Conservation (phyloP, 2,113 vertebrate species). For the Quiscalus mexicanus region DNA sequence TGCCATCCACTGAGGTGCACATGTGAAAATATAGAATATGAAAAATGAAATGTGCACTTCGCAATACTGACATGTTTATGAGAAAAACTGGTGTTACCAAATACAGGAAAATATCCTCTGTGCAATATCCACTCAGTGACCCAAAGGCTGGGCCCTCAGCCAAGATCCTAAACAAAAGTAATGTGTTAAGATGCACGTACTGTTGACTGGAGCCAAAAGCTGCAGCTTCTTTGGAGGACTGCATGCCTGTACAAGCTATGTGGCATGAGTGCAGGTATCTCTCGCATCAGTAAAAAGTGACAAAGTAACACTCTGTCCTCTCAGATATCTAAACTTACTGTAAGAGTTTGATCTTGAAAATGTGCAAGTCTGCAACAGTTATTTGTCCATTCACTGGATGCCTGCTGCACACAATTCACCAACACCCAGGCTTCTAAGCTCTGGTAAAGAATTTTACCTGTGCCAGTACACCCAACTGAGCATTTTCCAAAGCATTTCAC, state of each 20-base stretch:
- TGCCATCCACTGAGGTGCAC: neutral
- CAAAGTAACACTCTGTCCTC: neutral
- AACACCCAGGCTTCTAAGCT: neutral
- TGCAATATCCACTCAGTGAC: neutral
- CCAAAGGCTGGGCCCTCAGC: neutral
- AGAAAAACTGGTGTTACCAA: neutral
- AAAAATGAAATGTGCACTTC: neutral
- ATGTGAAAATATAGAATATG: neutral
- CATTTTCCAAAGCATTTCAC: neutral
- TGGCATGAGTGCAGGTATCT: neutral
- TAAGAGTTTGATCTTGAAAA: neutral
- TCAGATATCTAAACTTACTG: neutral
- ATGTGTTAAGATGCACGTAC: slow-evolving; percentile 4
- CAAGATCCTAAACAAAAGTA: neutral
- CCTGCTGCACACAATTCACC: neutral
- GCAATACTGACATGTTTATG: neutral
- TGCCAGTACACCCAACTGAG: neutral
- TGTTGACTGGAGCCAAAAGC: neutral
- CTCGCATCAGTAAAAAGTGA: neutral
- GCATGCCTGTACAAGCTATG: neutral
- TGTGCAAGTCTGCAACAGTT: neutral
- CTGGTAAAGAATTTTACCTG: neutral
- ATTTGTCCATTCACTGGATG: neutral
- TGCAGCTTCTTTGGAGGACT: neutral
- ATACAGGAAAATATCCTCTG: neutral